Base-by-base conservation (phyloP, 2,113 vertebrate species). In the Pitta sordida region DNA sequence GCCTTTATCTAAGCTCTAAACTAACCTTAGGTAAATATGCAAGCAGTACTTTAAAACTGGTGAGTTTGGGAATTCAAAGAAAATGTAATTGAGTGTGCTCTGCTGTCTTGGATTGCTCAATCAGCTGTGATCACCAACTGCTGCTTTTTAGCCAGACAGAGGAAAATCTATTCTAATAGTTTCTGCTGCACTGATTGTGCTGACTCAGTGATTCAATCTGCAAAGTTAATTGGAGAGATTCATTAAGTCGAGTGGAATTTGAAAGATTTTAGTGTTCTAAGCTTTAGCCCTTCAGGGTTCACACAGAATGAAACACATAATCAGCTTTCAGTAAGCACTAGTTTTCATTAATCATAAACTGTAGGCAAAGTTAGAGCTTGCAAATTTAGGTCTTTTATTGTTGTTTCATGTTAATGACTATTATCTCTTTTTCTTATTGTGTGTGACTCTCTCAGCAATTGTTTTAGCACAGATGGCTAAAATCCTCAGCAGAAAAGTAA, bases 301-400 rank as follows among this genome's bases (percentile, higher is more conserved):
- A 83, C 70, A 34, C 91, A 84, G 84, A 97, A 85, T 90, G 96
- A 97, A 97, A 91, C 80, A 95, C 88, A 94, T 97, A 96, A 97
- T 96, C 97, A 95, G 92, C 91, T 96, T 97, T 97, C 93, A 91
- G 91, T 92, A 94, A 97, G 78, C 86, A 85, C 86, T 90, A 68
- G 49, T 96, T 92, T 95, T 88, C 96, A 97, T 98, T 97, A 97
- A 97, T 97, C 97, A 96, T 97, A 96, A 97, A 97, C 88, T 86
- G 41, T 87, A 93, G 96, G 96, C 85, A 96, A 94, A 97, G 91
- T 95, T 93, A 88, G 76, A 93, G 87, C 94, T 95, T 96, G 95
- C 80, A 96, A 93, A 96, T 95, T 96, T 95, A 95, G 91, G 85
- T 94, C 79, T 88, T 89, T 97, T 96, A 93, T 94, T 96, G 91